phyloP scores from a whole-genome alignment of 2,113 vertebrate genomes.

The Corvus hawaiiensis region DNA sequence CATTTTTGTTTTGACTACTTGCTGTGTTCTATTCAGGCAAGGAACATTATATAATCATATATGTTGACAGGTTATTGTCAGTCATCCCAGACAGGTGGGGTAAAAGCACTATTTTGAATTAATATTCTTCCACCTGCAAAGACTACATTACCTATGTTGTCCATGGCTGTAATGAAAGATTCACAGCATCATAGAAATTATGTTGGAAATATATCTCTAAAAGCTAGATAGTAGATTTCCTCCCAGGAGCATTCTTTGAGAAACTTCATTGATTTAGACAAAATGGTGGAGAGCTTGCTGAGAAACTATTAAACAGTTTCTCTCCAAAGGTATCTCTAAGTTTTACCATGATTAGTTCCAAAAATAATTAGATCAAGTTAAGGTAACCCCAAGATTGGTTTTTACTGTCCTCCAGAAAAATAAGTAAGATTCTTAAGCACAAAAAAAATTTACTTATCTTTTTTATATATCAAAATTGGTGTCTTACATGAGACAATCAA shows the following conservation, averaged over 20 bases:
- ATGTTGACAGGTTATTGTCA: not conserved
- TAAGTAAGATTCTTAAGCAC: not conserved
- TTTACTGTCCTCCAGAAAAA: not conserved
- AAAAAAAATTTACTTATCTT: not conserved
- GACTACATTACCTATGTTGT: not conserved
- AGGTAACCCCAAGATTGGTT: not conserved
- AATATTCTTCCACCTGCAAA: not conserved
- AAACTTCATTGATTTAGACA: not conserved
- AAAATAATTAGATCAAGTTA: not conserved
- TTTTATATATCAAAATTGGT: not conserved
- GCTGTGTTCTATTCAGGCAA: not conserved
- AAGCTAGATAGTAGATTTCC: not conserved
- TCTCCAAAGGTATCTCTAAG: not conserved
- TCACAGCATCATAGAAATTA: not conserved
- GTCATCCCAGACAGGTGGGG: not conserved
- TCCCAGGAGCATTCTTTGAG: not conserved
- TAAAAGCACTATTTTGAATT: not conserved
- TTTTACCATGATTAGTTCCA: not conserved
- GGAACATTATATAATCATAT: not conserved
- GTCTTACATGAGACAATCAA: not conserved
- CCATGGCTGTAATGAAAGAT: not conserved
- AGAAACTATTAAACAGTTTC: not conserved
- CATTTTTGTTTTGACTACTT: not conserved
- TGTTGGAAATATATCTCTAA: not conserved
- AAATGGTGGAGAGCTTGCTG: not conserved